Evolutionary conservation across 1,140 invertebrate genomes (phyloP), one percentile per base, ranked within the genome.

Genomic region (Brachionus asplanchnoidis): DNA sequence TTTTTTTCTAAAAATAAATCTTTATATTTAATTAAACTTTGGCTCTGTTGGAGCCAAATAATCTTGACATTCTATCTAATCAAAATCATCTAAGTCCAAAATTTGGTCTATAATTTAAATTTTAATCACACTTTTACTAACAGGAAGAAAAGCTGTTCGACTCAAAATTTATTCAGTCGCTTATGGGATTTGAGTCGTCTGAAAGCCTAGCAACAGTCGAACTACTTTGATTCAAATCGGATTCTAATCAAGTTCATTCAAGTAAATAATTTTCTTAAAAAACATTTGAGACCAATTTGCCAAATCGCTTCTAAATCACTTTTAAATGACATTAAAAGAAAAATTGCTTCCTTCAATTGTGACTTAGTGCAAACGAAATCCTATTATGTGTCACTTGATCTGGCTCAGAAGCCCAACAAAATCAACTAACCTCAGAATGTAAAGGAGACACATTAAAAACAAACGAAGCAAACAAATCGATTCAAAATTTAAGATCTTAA

Each of bases 51-150:
- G 53, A 60, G n/a, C 20, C 7, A 20, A 60, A 9, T 20, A 60
- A 60, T 60, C 53, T 60, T 60, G 53, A 60, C 53, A 60, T 60
- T 60, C 53, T 60, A 60, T 60, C 53, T 60, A 60, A 60, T 60
- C 53, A 60, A 26, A 60, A 60, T 26, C n/a, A 60, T 60, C 53
- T 53, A 53, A 60, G 20, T 60, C 12, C 11, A 46, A 46, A 44
- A 5, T 23, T 60, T 20, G 17, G 17, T 60, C 53, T 60, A 60
- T 60, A 60, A 60, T 60, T 60, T 60, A 20, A 60, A 60, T 60
- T 56, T 60, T 20, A 20, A 60, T 60, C 53, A 60, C 53, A 20
- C 20, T 60, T 60, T 60, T 60, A 20, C 53, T 60, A 60, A 20
- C 53, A 60, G 53, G 53, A 60, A 60, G 53, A 60, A 60, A 60